These are phyloP conservation scores for Schrankia costaestrigalis DNA, from an alignment of 2,888 invertebrate species.

Conservation along the genomic window DNA sequence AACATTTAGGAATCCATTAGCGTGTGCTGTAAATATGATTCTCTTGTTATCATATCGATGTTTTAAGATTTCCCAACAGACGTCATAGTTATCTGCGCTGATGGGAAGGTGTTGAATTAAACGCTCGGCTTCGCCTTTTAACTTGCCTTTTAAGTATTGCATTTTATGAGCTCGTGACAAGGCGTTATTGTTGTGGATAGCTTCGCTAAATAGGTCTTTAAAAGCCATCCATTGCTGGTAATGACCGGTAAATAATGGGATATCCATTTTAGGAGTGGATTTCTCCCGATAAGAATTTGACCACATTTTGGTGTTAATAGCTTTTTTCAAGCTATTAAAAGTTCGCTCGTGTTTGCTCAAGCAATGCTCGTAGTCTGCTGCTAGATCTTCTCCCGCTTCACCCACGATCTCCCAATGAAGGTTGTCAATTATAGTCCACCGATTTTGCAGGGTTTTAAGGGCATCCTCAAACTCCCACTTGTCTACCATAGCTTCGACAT, in stretches of 20 bases:
- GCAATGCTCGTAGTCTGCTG: neutral
- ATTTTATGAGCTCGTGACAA: constrained; percentile 1
- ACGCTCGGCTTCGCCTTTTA: constrained; percentile 16
- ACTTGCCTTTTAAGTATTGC: constrained; percentile 6
- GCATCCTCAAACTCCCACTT: constrained; percentile 5
- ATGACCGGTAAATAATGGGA: neutral
- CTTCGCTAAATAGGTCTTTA: constrained; percentile 2
- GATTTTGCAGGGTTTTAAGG: neutral
- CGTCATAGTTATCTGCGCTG: constrained; percentile 12
- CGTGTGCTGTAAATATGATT: constrained; percentile 2
- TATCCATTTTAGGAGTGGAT: constrained; percentile 2
- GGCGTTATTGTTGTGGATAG: neutral
- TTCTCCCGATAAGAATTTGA: neutral
- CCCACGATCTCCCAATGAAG: constrained; percentile 2
- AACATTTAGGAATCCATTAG: constrained; percentile 13
- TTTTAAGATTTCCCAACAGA: constrained; percentile 25
- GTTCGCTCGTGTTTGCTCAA: neutral
- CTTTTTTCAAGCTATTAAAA: neutral
- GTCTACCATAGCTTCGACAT: neutral
- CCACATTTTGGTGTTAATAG: constrained; percentile 4
- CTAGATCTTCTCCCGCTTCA: neutral
- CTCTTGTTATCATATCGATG: constrained; percentile 20
- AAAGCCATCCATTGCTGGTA: constrained; percentile 1
- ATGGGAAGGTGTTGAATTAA: constrained; percentile 16
- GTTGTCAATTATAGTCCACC: neutral